Evolutionary conservation across 2,113 vertebrate species (phyloP), one percentile per base, ranked within the genome.

Genomic region (Zosterops pallidus): DNA sequence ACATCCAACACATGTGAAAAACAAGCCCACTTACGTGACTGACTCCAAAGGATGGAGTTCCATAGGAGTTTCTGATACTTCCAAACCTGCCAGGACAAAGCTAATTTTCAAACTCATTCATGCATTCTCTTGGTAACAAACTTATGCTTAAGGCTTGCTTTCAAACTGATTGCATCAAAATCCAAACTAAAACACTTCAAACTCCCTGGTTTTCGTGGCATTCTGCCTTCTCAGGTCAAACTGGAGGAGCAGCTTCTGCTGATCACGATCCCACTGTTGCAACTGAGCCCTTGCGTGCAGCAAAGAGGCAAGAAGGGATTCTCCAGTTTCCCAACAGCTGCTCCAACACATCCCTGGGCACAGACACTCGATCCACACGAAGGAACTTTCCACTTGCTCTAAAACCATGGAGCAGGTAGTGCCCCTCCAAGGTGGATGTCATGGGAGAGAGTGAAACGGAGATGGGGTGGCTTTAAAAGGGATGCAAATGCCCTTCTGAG

Each of bases 241-340:
- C 63, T 68, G 56, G 47, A 90, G 83, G 39, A 91, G 77, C 53
- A 89, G 59, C 83, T 94, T 86, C 60, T 69, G 42, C 22, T 25
- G 53, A 62, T 81, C 89, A n/a, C 1, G 6, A 74, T 74, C 74
- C 74, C 59, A 55, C 44, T 4, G 0, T 11, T 31, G 52, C 46
- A 83, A 56, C 65, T 25, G 35, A 71, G 35, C 53, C 69, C 74
- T 52, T 1, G 3, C 1, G 0, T 88, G 82, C 86, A 72, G 92
- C 82, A 65, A 33, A 70, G 79, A 64, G 50, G 35, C 75, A 81
- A 52, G 75, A 69, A 91, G 33, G 28, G 70, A 64, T 88, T 68
- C 71, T 86, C 8, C 1, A 53, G 41, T 76, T 83, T 90, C 35
- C 86, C 81, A 89, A 52, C 95, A 97, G 92, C 90, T 96, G 94